Base-by-base conservation (phyloP, 1,140 invertebrate genomes). In the Helicoverpa armigera region DNA sequence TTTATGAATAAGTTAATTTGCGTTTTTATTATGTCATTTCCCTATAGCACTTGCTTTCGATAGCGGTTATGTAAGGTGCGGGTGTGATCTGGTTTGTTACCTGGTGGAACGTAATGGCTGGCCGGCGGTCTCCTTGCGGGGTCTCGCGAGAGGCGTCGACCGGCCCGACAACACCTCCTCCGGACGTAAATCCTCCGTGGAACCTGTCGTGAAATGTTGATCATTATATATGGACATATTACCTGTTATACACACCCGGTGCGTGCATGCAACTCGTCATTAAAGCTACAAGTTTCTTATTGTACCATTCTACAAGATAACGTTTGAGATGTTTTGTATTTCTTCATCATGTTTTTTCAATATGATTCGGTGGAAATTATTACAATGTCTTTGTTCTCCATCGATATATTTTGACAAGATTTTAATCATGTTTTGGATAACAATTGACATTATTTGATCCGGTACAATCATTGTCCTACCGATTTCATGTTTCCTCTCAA, bases 101-200 rank as follows among this genome's bases (percentile, higher is more conserved):
- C 95, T 95, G 86, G 95, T 95, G 13, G 92, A 91, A 31, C 95
- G 89, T 16, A 95, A 83, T 10, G 94, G 95, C 73, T 95, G 94
- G 2, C 94, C 94, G 7, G 89, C 87, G 0, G 92, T 89, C 80
- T 95, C 94, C 84, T 95, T 95, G 29, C 95, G 89, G 16, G 95
- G 95, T 70, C 95, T 80, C 4, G 95, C 94, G 76, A 95, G 91
- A n/a, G 95, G 95, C 23, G 95, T 95, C 13, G 95, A 95, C 75
- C 95, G 86, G 3, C 95, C 95, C 1, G 95, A 95, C 73, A 95
- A 72, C 16, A 95, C 91, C 35, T 94, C 93, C 84, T 93, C 94
- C 16, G 88, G 85, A 18, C 90, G 92, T 10, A 95, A 81, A 51
- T 95, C 95, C 82, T 95, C 95, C 12, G 95, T 90, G 10, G 94